Conservation (phyloP, 1,140 invertebrate genomes). For the Dinoponera quadriceps region DNA sequence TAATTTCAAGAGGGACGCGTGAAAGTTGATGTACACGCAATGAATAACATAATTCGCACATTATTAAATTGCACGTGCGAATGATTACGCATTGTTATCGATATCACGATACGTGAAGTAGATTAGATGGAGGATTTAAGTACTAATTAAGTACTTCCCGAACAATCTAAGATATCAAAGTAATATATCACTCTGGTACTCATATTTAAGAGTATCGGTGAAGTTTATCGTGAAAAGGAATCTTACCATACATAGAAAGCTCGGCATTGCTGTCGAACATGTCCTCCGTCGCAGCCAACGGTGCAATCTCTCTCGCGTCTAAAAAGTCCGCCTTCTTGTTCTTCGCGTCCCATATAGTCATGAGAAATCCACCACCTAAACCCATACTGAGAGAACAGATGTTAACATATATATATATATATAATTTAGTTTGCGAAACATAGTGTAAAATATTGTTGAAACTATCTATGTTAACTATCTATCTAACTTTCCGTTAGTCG, state of each 20-base stretch:
- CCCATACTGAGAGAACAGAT: conserved; percentile 87
- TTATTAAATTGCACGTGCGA: too few species aligned
- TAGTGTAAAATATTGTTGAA: conserved; percentile 20
- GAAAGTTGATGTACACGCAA: too few species aligned
- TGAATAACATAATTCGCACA: too few species aligned
- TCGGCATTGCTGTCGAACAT: conserved; percentile 88
- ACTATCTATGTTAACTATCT: too few species aligned
- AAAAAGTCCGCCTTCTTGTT: conserved; percentile 85
- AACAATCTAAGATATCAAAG: too few species aligned
- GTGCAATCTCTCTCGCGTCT: conserved; percentile 91
- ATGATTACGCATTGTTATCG: too few species aligned
- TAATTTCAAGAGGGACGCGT: too few species aligned
- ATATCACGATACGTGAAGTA: too few species aligned
- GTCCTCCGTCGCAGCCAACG: conserved; percentile 85
- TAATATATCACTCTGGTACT: too few species aligned
- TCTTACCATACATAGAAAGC: conserved; percentile 85
- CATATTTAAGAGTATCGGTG: neutral
- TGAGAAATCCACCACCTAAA: conserved; percentile 93
- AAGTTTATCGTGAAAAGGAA: conserved; percentile 27
- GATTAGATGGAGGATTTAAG: too few species aligned
- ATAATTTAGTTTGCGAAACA: conserved; percentile 21
- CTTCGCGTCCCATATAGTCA: conserved; percentile 90
- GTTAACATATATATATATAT: neutral
- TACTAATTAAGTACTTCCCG: too few species aligned
- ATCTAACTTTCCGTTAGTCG: too few species aligned